Evolutionary conservation across 2,888 invertebrate species (phyloP).

Genomic region (Lysandra coridon): DNA sequence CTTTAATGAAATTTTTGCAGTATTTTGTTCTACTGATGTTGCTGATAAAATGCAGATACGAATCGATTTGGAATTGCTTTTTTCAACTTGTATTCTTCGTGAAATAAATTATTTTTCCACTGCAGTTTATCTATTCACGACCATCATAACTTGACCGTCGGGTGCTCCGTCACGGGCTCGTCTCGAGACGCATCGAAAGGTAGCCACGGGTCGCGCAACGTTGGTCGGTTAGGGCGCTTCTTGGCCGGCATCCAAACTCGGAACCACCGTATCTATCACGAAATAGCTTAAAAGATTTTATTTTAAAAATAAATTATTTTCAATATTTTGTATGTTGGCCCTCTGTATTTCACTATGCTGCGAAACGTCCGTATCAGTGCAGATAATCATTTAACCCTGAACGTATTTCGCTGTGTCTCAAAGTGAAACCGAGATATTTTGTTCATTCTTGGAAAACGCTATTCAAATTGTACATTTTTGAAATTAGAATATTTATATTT

Average conservation of each 20-base stretch:
- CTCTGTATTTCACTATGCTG: conserved; percentile 5
- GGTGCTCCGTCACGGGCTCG: background rate
- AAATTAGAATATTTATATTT: background rate
- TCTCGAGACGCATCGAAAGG: background rate
- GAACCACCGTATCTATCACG: conserved; percentile 24
- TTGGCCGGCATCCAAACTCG: conserved; percentile 68
- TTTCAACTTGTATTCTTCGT: conserved; percentile 8
- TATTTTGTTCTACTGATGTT: background rate
- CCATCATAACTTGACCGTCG: background rate
- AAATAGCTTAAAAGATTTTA: conserved; percentile 29
- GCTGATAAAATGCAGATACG: conserved; percentile 7
- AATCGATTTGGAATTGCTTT: conserved; percentile 27
- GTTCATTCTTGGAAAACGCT: background rate
- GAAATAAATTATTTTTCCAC: conserved; percentile 16
- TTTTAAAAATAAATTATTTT: conserved; percentile 25
- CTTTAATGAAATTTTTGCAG: background rate
- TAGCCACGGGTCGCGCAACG: conserved; percentile 41
- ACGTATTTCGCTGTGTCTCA: conserved; percentile 20
- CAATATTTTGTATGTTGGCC: conserved; percentile 27
- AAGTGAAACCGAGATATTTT: conserved; percentile 4
- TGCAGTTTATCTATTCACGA: conserved; percentile 14
- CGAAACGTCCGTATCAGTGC: conserved; percentile 11
- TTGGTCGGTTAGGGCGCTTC: conserved; percentile 49
- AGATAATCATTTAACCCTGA: conserved; percentile 17
- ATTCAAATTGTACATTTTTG: background rate